Evolutionary conservation across 2,113 vertebrate species (phyloP).

Genomic region (Podilymbus podiceps): DNA sequence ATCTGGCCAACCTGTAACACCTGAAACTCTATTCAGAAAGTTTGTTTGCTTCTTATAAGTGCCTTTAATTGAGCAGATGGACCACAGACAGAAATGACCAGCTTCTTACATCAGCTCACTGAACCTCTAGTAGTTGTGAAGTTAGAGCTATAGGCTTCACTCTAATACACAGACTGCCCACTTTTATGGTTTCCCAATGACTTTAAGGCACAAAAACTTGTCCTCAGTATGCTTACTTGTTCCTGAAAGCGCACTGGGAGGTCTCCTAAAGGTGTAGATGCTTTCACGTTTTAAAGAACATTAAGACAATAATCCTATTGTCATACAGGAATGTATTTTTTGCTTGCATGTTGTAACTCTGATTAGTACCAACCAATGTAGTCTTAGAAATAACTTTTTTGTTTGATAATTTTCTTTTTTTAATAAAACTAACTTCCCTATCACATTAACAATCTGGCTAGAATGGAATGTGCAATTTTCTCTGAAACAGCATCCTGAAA

Average conservation of each 20-base stretch:
- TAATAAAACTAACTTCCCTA: neutral
- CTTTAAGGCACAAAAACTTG: neutral
- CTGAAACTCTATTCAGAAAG: neutral
- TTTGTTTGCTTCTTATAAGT: neutral
- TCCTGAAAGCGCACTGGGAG: neutral
- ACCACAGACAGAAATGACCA: neutral
- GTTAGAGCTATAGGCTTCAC: neutral
- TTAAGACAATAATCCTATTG: neutral
- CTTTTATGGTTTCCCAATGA: neutral
- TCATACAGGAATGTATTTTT: neutral
- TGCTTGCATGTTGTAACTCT: neutral
- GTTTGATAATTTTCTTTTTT: neutral
- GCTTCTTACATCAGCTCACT: neutral
- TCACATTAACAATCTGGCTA: neutral
- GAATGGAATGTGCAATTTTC: neutral
- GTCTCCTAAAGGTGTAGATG: neutral
- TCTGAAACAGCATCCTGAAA: neutral
- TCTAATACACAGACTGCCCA: neutral
- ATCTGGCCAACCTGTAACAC: neutral
- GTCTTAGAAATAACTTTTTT: neutral
- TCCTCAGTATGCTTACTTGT: neutral
- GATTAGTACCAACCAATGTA: neutral
- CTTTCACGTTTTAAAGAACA: neutral
- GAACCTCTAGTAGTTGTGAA: neutral
- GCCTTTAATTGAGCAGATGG: neutral